Conservation (phyloP, 2,113 vertebrate genomes). For the Stegostoma tigrinum region DNA sequence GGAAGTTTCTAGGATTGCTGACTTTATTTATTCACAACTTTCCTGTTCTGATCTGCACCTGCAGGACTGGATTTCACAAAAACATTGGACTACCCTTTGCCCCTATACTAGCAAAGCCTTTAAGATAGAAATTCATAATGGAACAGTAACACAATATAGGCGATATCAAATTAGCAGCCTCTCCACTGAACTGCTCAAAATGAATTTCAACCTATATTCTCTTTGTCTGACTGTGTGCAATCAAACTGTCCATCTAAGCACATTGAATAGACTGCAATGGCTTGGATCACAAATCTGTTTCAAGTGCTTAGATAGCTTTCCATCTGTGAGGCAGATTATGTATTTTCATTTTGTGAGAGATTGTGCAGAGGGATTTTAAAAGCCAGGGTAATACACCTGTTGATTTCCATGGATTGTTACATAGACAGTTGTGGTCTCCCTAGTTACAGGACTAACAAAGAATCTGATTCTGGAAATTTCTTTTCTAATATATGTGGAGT, state of each 20-base stretch:
- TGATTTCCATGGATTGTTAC: constrained; percentile 22
- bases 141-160: not conserved
- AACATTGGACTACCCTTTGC: no score
- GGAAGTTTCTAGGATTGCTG: no score
- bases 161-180: no score
- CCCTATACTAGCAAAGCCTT: not conserved
- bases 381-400: not conserved
- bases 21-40: no score
- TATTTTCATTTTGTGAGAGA: not conserved
- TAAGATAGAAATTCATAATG: not conserved
- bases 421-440: not conserved
- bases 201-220: not conserved
- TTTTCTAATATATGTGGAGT: not conserved
- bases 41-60: no score
- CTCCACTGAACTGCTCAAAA: not conserved
- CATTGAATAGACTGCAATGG: not conserved
- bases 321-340: not conserved
- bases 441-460: not conserved
- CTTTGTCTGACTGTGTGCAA: not conserved
- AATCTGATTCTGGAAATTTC: not conserved
- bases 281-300: not conserved
- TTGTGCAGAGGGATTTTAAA: not conserved
- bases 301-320: not conserved
- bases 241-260: not conserved
- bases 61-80: no score